Percentiles rank a stretch among this genome's conserved stretches.
Evolutionary conservation across 2,113 vertebrate species (phyloP).

Genomic region (Psettodes erumei): DNA sequence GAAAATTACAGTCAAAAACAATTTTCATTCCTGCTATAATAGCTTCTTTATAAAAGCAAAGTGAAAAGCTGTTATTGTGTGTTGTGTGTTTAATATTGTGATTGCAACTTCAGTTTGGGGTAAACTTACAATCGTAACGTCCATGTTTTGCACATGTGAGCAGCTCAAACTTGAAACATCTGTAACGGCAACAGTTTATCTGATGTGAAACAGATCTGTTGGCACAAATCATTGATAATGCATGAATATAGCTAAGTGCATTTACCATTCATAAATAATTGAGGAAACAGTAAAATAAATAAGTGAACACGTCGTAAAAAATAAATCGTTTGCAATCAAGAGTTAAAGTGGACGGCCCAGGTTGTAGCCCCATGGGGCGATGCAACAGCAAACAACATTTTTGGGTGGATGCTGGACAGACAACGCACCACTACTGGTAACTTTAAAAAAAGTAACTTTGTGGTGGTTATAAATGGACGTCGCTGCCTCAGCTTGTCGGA

Average conservation of each 20-base stretch:
- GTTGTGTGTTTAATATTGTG: too few relatives aligned
- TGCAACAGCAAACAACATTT: constrained; percentile 7
- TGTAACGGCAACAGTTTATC: constrained; percentile 13
- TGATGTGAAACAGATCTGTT: constrained; percentile 19
- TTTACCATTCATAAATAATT: constrained; percentile 32
- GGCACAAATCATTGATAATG: constrained; percentile 9
- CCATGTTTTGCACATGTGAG: neutral
- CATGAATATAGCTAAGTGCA: constrained; percentile 20
- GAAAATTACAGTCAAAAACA: neutral
- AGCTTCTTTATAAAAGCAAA: constrained; percentile 1
- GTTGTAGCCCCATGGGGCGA: neutral
- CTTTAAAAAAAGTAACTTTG: neutral
- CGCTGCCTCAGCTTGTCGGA: neutral
- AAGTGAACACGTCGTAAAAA: constrained; percentile 9
- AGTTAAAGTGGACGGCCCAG: neutral
- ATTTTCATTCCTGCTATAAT: neutral
- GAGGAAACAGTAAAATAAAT: constrained; percentile 25
- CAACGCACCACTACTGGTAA: neutral
- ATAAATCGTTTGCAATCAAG: constrained; percentile 27
- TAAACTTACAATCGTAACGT: neutral
- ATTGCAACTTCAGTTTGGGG: neutral
- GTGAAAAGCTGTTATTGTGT: neutral
- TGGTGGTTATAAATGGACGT: too few relatives aligned
- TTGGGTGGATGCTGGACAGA: neutral
- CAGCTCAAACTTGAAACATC: neutral